Conservation (phyloP, 2,888 invertebrate species). For the Synanthedon tipuliformis region DNA sequence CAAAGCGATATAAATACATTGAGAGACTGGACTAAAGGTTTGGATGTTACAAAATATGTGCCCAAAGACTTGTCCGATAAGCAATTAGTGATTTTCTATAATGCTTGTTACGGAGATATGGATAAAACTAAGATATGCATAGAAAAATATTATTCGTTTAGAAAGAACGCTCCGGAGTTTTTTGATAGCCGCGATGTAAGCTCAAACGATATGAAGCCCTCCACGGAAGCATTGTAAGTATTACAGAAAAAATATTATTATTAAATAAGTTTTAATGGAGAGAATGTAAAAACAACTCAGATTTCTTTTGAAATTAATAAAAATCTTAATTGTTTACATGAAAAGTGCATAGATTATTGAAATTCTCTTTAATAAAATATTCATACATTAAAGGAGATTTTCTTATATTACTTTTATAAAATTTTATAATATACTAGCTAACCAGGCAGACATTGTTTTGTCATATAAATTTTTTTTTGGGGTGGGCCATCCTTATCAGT, state of each 20-base stretch:
- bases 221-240: slow-evolving; percentile 69
- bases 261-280: neutral
- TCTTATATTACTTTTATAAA: too few species aligned
- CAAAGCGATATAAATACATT: slow-evolving; percentile 56
- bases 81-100: slow-evolving; percentile 74
- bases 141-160: slow-evolving; percentile 70
- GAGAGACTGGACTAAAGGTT: slow-evolving; percentile 52
- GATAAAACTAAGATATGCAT: slow-evolving; percentile 74
- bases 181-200: slow-evolving; percentile 70
- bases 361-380: too few species aligned
- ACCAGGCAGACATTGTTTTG: too few species aligned
- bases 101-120: slow-evolving; percentile 73
- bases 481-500: too few species aligned
- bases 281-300: too few species aligned
- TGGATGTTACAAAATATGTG: slow-evolving; percentile 60
- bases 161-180: slow-evolving; percentile 72
- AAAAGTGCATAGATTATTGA: too few species aligned
- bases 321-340: too few species aligned
- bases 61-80: slow-evolving; percentile 68
- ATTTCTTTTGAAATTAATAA: too few species aligned
- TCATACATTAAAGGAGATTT: too few species aligned
- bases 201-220: slow-evolving; percentile 53
- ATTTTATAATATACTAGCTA: too few species aligned
- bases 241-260: neutral
- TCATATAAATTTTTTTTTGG: too few species aligned